These are phyloP conservation scores for Ennomos erosarius DNA, from an alignment of 2,888 invertebrate genomes.

Conservation along the genomic window DNA sequence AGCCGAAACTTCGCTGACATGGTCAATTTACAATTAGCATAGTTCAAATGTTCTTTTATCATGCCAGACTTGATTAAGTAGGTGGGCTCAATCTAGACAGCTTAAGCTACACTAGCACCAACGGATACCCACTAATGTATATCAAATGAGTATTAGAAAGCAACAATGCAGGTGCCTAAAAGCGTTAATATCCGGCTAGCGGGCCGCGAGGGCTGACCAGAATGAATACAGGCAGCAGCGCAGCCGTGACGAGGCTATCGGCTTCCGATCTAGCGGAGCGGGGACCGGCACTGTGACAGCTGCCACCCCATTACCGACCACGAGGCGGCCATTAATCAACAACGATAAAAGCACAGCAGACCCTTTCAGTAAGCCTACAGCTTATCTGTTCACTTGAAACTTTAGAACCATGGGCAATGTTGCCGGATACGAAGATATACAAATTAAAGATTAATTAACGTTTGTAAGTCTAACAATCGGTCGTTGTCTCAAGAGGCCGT, in stretches of 20 bases:
- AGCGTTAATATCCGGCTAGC: conserved; percentile 77
- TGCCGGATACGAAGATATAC: conserved; percentile 26
- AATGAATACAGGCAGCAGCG: conserved; percentile 60
- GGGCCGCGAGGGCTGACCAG: conserved; percentile 59
- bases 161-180: conserved; percentile 56
- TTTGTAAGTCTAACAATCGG: conserved; percentile 15
- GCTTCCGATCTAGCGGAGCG: conserved; percentile 66
- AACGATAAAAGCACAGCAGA: conserved; percentile 31
- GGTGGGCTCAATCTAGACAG: background rate
- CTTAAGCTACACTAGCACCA: conserved; percentile 7
- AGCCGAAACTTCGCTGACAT: no score
- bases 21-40: no score
- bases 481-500: conserved; percentile 21
- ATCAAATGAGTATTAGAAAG: conserved; percentile 36
- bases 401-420: conserved; percentile 20
- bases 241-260: conserved; percentile 70
- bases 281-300: conserved; percentile 47
- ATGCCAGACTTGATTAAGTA: no score
- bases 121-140: conserved; percentile 29
- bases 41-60: no score
- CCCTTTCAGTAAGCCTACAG: conserved; percentile 21
- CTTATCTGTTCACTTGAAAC: conserved; percentile 31
- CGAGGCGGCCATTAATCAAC: conserved; percentile 29
- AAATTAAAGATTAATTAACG: conserved; percentile 29
- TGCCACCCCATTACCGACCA: conserved; percentile 38